Evolutionary conservation across 2,797 vertebrate species (phyloP), one percentile per base, ranked within the genome.

Genomic region (Columba guinea): DNA sequence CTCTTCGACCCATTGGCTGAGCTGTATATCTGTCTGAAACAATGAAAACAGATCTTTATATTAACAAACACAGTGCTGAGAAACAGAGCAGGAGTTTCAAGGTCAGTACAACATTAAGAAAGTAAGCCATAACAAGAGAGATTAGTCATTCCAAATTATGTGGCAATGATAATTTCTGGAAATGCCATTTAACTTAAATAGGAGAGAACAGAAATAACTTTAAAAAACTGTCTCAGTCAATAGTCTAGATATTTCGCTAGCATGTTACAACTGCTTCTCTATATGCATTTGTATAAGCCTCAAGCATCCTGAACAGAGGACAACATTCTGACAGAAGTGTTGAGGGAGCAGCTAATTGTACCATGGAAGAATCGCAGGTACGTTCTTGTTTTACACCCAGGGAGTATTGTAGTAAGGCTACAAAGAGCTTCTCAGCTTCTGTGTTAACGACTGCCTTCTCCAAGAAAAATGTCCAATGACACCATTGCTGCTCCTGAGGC

Each of bases 1-100:
- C 90, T 99, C 98, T 97, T 99, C 98, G 11, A 99, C 98, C 99
- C 99, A 99, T 6, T 97, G 81, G 83, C 95, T 96, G 20, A 98
- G 96, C 44, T 97, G 96, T 96, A 98, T 90, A 79, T 84, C 93
- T 76, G 95, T 95, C 98, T 99, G 97, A 77, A 97, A 97, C 74
- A 96, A 84, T 13, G 53, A 92, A 83, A 93, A 89, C 74, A 96
- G 49, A 73, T 82, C 22, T 48, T 94, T 76, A 94, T 96, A 85
- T 97, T 81, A 95, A 80, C 75, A 85, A 95, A 80, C 75, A 85
- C 18, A 26, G 44, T 14, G 27, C 23, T 78, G 81, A 92, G 28
- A 87, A 83, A 59, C 30, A 26, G 4, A 79, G 76, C 49, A 83
- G 46, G 30, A 85, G 9, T 86, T 92, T 75, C 74, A 89, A 81